A percentile compares a stretch with the other conserved stretches of the same genome.
These are phyloP conservation scores for Anthrax anthrax DNA, from an alignment of 2,888 invertebrate genomes.

Conservation along the genomic window DNA sequence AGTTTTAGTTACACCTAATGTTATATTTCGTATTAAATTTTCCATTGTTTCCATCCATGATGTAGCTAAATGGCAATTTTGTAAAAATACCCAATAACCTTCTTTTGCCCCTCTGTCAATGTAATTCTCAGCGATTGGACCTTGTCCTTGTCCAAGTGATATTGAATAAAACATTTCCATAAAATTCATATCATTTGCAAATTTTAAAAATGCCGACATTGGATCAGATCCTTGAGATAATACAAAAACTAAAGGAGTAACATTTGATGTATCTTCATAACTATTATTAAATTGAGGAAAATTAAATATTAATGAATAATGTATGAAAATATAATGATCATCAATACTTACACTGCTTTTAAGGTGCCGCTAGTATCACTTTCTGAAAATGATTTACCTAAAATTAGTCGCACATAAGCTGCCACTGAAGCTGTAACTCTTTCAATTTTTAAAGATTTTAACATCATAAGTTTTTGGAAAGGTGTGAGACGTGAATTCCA, in stretches of 20 bases:
- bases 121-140: conserved; percentile 70
- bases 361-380: conserved; percentile 47
- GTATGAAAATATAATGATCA: not conserved
- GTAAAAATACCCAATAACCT: conserved; percentile 83
- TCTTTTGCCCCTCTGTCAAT: conserved; percentile 52
- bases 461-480: conserved; percentile 69
- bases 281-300: conserved; percentile 32
- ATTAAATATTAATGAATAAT: not conserved
- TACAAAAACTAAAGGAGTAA: conserved; percentile 72
- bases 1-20: conserved; percentile 48
- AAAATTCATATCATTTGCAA: conserved; percentile 62
- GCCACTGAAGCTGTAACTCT: conserved; percentile 68
- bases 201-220: conserved; percentile 65
- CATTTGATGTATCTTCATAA: conserved; percentile 52
- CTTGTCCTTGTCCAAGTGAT: conserved; percentile 82
- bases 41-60: conserved; percentile 87
- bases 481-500: conserved; percentile 51
- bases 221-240: conserved; percentile 83
- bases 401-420: conserved; percentile 59
- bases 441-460: conserved; percentile 64
- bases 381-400: conserved; percentile 70
- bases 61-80: conserved; percentile 86
- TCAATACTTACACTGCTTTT: conserved; percentile 23
- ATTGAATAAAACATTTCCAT: conserved; percentile 59
- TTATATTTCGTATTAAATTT: conserved; percentile 56